Evolutionary conservation across 2,888 invertebrate genomes (phyloP), one percentile per base, ranked within the genome.

Genomic region (Macropis europaea): DNA sequence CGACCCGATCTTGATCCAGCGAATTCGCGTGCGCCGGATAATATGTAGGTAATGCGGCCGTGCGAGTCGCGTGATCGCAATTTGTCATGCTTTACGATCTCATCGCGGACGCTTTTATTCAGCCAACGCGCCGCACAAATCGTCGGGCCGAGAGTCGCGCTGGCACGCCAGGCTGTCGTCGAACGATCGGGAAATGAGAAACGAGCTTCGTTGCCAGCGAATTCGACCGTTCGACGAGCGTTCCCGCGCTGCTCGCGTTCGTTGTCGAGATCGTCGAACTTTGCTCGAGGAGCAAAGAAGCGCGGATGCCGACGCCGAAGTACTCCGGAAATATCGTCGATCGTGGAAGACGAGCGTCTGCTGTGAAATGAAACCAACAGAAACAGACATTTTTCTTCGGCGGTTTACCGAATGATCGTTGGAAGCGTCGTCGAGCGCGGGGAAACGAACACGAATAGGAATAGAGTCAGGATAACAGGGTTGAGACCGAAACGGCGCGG

Each of bases 221-320:
- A n/a, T 28, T 38, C 17, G 36, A 42, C 2, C 53, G 24, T 47
- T 36, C 45, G 57, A 52, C 52, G 28, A 70, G 52, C 24, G 19
- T 24, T 26, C 45, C 28, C 34, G 61, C 54, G 54, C 61, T 61
- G n/a, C n/a, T n/a, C n/a, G n/a, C n/a, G 48, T 48, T 48, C 36
- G 52, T 52, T 52, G 52, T 52, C 36, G 36, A 36, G 24, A 52
- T 36, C 36, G 17, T 52, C 36, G 11, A 38, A 38, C 52, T 36
- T 52, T 36, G 13, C n/a, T 13, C 22, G 48, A 9, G 19, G 9
- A 17, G 50, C 34, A 50, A 50, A 50, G 50, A 24, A 50, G 36
- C 42, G 24, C 56, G 43, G 56, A 56, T 19, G 56, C 11, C 15
- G 32, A 7, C 11, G 43, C 30, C 40, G 28, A 54, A 54, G 47